Percentiles rank a stretch among this genome's conserved stretches.
These are phyloP conservation scores for Octodonta nipae DNA, from an alignment of 2,888 invertebrate species.

Conservation along the genomic window DNA sequence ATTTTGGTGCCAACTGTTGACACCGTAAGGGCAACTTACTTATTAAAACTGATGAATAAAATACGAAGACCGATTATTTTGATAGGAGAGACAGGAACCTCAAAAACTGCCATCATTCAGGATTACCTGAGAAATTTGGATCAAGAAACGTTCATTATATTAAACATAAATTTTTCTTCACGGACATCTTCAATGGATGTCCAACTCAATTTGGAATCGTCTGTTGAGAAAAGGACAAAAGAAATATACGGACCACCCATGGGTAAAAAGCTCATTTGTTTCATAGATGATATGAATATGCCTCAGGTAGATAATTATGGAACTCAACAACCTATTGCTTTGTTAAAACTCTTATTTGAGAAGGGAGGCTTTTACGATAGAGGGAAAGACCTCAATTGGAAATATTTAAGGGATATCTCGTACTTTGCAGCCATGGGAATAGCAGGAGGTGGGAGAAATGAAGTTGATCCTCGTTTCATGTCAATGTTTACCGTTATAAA, in stretches of 20 bases:
- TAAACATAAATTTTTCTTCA: slow-evolving; percentile 83
- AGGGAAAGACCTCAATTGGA: slow-evolving; percentile 82
- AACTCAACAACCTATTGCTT: slow-evolving; percentile 85
- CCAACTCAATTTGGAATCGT: slow-evolving; percentile 73
- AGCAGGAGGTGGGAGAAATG: slow-evolving; percentile 79
- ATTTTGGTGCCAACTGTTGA: slow-evolving; percentile 85
- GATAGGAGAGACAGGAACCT: slow-evolving; percentile 84
- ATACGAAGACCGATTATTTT: slow-evolving; percentile 65
- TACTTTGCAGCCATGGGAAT: slow-evolving; percentile 77
- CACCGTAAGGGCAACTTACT: slow-evolving; percentile 67
- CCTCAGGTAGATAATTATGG: slow-evolving; percentile 79
- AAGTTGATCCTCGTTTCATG: slow-evolving; percentile 80
- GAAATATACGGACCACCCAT: slow-evolving; percentile 80
- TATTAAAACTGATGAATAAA: slow-evolving; percentile 62
- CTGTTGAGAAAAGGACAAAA: slow-evolving; percentile 80
- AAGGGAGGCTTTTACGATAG: slow-evolving; percentile 79
- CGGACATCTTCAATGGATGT: slow-evolving; percentile 83
- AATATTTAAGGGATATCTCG: slow-evolving; percentile 67
- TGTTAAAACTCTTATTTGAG: slow-evolving; percentile 82
- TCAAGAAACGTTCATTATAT: slow-evolving; percentile 54
- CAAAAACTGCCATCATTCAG: slow-evolving; percentile 79
- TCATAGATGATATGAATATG: slow-evolving; percentile 93
- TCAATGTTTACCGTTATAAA: slow-evolving; percentile 83
- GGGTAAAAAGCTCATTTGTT: slow-evolving; percentile 77
- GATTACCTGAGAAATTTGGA: slow-evolving; percentile 65